Percentiles rank a stretch among this genome's conserved stretches.
Conservation (phyloP, 2,888 invertebrate species). For the Germaria angustata region DNA sequence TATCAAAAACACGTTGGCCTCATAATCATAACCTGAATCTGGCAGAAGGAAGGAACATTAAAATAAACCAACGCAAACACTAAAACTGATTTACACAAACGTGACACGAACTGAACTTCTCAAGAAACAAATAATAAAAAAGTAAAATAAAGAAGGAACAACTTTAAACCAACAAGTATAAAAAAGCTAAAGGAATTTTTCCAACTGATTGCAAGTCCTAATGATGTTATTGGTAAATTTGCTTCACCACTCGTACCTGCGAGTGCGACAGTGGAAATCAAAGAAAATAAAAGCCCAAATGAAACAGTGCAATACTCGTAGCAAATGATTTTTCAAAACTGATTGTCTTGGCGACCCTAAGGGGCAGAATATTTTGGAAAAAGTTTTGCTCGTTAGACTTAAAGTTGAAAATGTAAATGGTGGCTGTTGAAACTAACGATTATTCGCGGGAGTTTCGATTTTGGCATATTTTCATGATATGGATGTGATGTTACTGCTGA, state of each 20-base stretch:
- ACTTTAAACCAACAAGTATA: neutral
- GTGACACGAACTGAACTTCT: constrained; percentile 70
- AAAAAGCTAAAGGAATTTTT: neutral
- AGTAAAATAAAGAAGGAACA: neutral
- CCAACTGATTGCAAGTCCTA: constrained; percentile 24
- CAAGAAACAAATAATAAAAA: too few relatives aligned
- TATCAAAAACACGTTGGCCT: constrained; percentile 1
- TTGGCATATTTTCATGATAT: neutral
- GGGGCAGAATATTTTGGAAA: constrained; percentile 19
- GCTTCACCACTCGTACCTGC: neutral
- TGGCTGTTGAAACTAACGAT: too few relatives aligned
- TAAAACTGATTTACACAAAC: constrained; percentile 70
- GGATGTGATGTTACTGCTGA: neutral
- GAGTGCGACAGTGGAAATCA: neutral
- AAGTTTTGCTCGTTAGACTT: neutral
- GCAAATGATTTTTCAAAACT: constrained; percentile 62
- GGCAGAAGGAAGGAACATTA: neutral
- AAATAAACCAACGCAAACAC: constrained; percentile 54
- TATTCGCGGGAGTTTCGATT: neutral
- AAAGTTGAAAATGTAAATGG: neutral
- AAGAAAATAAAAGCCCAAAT: constrained; percentile 7
- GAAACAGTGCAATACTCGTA: neutral
- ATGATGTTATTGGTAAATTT: constrained; percentile 54
- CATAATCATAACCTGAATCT: constrained; percentile 7
- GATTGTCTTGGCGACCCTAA: constrained; percentile 67